Percentiles rank a stretch among this genome's conserved stretches.
Conservation (phyloP, 2,113 vertebrate species). For the Sterna hirundo region DNA sequence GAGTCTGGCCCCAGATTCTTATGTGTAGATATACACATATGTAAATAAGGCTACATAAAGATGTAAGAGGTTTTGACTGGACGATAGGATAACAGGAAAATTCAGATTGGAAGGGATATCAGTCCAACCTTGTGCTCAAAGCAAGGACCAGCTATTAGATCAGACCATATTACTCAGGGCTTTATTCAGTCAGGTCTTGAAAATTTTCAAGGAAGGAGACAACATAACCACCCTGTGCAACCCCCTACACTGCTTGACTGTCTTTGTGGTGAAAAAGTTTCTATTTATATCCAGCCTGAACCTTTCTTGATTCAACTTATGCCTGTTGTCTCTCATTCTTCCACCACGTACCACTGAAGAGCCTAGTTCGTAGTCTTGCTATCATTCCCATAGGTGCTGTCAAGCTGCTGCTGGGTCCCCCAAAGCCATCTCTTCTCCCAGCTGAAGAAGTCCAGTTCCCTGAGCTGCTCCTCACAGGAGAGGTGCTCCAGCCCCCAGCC, state of each 20-base stretch:
- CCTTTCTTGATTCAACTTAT: neutral
- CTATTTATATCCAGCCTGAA: neutral
- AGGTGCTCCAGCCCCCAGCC: neutral
- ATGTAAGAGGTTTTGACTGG: neutral
- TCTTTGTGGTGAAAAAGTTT: neutral
- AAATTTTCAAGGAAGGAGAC: neutral
- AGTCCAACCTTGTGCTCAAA: neutral
- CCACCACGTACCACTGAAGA: neutral
- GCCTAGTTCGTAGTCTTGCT: neutral
- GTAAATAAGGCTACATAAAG: neutral
- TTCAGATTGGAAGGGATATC: neutral
- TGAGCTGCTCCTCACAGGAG: neutral
- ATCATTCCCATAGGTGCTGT: neutral
- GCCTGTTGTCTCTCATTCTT: neutral
- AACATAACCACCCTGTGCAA: neutral
- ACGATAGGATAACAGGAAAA: neutral
- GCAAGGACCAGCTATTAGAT: neutral
- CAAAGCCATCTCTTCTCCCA: neutral
- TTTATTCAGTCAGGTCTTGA: neutral
- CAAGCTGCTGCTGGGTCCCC: neutral
- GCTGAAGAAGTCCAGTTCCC: neutral
- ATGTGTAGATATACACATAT: neutral
- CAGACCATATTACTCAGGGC: neutral
- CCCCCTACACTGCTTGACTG: neutral
- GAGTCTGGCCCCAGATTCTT: no score